phyloP scores from a whole-genome alignment of 2,888 invertebrate genomes.

The Ochropacha duplaris region DNA sequence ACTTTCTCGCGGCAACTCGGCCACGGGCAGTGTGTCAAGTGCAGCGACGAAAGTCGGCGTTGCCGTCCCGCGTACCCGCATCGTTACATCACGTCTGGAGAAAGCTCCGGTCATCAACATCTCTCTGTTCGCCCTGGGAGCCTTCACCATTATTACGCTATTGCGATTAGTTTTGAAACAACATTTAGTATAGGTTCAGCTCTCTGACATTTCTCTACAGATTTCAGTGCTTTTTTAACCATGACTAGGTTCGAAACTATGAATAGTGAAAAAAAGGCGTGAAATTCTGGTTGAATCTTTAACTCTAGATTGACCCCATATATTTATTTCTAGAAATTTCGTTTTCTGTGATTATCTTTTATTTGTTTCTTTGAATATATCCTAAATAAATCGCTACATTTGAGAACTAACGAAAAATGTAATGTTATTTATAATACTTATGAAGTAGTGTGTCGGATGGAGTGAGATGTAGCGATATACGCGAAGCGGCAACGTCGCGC shows the following conservation, averaged over 20 bases:
- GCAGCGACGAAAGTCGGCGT: constrained; percentile 79
- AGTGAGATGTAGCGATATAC: constrained; percentile 58
- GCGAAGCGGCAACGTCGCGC: constrained; percentile 73
- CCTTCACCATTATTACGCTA: not conserved
- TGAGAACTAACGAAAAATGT: constrained; percentile 53
- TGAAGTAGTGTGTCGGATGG: constrained; percentile 59
- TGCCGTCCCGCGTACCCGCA: constrained; percentile 60
- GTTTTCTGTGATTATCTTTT: constrained; percentile 33
- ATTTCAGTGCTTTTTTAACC: constrained; percentile 7
- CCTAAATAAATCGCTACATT: constrained; percentile 74
- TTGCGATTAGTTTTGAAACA: not conserved
- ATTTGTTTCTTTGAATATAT: constrained; percentile 62
- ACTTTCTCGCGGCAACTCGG: constrained; percentile 80
- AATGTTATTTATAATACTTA: constrained; percentile 70
- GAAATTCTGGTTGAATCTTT: too few relatives aligned
- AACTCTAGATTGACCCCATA: too few relatives aligned
- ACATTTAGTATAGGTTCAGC: not conserved
- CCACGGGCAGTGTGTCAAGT: constrained; percentile 83
- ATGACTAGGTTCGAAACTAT: too few relatives aligned
- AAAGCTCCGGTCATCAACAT: constrained; percentile 75
- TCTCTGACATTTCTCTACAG: not conserved
- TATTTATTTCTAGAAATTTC: too few relatives aligned
- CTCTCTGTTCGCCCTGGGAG: constrained; percentile 28
- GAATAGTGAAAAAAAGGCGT: too few relatives aligned
- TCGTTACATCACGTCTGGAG: constrained; percentile 79